Base-by-base conservation (phyloP, 2,888 invertebrate genomes). In the Oeneis ivallda region DNA sequence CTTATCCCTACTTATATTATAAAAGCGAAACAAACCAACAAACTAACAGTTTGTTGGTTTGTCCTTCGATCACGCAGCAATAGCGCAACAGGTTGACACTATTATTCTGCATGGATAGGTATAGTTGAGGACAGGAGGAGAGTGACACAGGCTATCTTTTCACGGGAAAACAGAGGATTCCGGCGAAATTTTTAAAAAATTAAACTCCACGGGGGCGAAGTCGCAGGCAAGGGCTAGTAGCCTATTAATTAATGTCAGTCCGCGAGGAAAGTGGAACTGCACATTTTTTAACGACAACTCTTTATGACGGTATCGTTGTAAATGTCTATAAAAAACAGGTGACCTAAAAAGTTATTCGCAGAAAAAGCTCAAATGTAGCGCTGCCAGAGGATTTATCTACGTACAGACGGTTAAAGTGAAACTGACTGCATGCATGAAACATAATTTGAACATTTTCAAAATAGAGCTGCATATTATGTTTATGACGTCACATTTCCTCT, bases 271-370 rank as follows among this genome's bases (percentile, higher is more conserved):
- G 49, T 39, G 37, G 49, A 49, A 34, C 60, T 60, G 49, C 19
- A 39, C 56, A 41, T 56, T 60, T 47, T 60, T 50, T 50, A 49
- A 60, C 37, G 49, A 47, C 60, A 50, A 49, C 60, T 60, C 60
- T 34, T 60, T 47, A 60, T 60, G 45, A 17, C 47, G 37, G 59
- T 59, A 60, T 39, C 49, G 60, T 60, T 49, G 49, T 60, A 60
- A 60, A 60, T 60, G 60, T 60, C 60, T 60, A 60, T 49, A 60
- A 60, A 58, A 60, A 60, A 60, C 60, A 50, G 60, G 60, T 60
- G 60, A 60, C 60, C 60, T 60, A 60, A 60, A 60, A 60, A 60
- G 47, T 60, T 60, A 49, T 60, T 60, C 39, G 47, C 60, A 50
- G 49, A 50, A 58, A 60, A 60, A 60, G 39, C 49, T 60, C 60